phyloP scores from a whole-genome alignment of 2,888 invertebrate genomes.

The Deroplatys truncata region DNA sequence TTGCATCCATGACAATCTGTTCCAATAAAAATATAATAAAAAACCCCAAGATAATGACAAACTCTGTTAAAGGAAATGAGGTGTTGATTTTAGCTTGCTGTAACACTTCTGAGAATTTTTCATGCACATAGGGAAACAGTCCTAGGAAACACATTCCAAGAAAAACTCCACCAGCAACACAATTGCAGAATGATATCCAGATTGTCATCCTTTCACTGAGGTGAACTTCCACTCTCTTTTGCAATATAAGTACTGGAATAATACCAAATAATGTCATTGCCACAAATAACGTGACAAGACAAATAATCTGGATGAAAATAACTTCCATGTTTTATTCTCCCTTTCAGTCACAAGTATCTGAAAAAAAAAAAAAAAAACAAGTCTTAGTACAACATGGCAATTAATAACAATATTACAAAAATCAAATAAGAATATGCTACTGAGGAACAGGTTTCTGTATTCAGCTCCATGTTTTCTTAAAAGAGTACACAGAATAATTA shows the following conservation, averaged over 20 bases:
- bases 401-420: too few relatives aligned
- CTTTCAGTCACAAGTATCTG: background rate
- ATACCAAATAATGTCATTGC: constrained; percentile 27
- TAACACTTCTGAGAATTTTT: constrained; percentile 37
- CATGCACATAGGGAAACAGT: constrained; percentile 41
- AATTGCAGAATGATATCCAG: constrained; percentile 35
- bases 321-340: constrained; percentile 22
- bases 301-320: constrained; percentile 21
- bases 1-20: constrained; percentile 26
- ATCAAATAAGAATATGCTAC: too few relatives aligned
- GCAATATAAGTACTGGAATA: constrained; percentile 28
- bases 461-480: too few relatives aligned
- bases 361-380: background rate
- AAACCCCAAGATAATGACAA: constrained; percentile 39
- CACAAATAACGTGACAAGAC: constrained; percentile 24
- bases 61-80: constrained; percentile 37
- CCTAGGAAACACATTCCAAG: constrained; percentile 42
- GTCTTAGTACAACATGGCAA: too few relatives aligned
- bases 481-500: too few relatives aligned
- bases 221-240: constrained; percentile 22
- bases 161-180: constrained; percentile 44
- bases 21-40: constrained; percentile 40
- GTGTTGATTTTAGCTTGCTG: constrained; percentile 30
- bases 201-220: constrained; percentile 22
- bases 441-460: too few relatives aligned